Evolutionary conservation across 2,888 invertebrate species (phyloP).

Genomic region (Uloborus plumipes): DNA sequence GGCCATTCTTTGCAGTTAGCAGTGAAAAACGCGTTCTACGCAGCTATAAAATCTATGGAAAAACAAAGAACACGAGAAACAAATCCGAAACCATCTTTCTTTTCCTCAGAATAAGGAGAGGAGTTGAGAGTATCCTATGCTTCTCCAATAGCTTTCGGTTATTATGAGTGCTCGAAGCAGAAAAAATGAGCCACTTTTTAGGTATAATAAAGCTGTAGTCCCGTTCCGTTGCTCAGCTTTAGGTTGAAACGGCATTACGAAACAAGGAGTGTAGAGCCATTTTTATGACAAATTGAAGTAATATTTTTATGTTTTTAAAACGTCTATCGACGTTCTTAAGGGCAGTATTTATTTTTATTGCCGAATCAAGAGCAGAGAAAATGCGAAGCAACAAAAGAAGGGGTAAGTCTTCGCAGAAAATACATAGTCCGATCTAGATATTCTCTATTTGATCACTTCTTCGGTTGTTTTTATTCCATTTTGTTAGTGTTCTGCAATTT

Average conservation of each 20-base stretch:
- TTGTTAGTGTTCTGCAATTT: slow-evolving; percentile 4
- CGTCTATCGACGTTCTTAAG: slow-evolving; percentile 24
- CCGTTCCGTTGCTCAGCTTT: slow-evolving; percentile 20
- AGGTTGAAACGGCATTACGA: slow-evolving; percentile 38
- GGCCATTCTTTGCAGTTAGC: too few relatives aligned
- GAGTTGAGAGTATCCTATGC: slow-evolving; percentile 25
- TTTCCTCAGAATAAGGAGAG: neutral
- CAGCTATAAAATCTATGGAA: too few relatives aligned
- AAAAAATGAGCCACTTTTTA: slow-evolving; percentile 26
- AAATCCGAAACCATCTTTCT: too few relatives aligned
- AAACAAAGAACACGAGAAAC: neutral
- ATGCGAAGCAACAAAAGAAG: neutral
- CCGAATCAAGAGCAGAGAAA: slow-evolving; percentile 37
- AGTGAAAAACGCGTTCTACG: too few relatives aligned
- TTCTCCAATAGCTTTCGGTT: slow-evolving; percentile 49
- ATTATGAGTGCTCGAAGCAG: slow-evolving; percentile 27
- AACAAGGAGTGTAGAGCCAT: slow-evolving; percentile 35
- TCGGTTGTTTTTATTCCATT: slow-evolving; percentile 27
- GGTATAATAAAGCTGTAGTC: slow-evolving; percentile 40
- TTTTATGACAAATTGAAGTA: slow-evolving; percentile 62
- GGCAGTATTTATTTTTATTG: slow-evolving; percentile 53
- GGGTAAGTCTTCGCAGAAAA: neutral
- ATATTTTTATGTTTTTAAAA: slow-evolving; percentile 40
- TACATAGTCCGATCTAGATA: slow-evolving; percentile 1
- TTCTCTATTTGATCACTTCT: slow-evolving; percentile 23